A percentile compares a stretch with the other conserved stretches of the same genome.
phyloP scores from a whole-genome alignment of 2,797 vertebrate species.

The Anguilla megastoma region DNA sequence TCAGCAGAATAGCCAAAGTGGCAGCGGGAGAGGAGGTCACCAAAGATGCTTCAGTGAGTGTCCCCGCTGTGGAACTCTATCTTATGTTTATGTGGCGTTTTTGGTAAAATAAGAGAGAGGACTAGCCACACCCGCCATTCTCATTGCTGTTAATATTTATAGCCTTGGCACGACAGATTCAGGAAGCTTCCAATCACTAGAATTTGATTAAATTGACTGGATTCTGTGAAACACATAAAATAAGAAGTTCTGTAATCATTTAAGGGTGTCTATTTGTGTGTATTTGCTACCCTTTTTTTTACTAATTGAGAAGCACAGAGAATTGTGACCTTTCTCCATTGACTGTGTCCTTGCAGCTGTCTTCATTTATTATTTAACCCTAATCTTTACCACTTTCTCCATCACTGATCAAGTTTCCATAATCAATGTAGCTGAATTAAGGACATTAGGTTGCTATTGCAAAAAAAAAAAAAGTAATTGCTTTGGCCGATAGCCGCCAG shows the following conservation, averaged over 20 bases:
- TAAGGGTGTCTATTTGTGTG: neutral
- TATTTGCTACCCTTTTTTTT: neutral
- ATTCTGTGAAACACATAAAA: neutral
- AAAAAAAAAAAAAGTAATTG: slow-evolving; percentile 15
- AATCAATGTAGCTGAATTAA: slow-evolving; percentile 45
- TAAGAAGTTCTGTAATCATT: neutral
- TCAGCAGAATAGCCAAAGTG: slow-evolving; percentile 86
- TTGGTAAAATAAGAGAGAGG: neutral
- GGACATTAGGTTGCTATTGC: slow-evolving; percentile 33
- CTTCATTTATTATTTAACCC: slow-evolving; percentile 57
- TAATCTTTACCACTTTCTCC: slow-evolving; percentile 38
- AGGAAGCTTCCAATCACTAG: neutral
- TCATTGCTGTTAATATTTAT: neutral
- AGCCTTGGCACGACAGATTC: neutral
- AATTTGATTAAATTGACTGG: neutral
- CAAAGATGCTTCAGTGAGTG: slow-evolving; percentile 87
- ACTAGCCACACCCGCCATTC: neutral
- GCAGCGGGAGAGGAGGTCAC: slow-evolving; percentile 82
- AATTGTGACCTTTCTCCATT: slow-evolving; percentile 8
- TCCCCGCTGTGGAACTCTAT: neutral
- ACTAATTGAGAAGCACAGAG: neutral
- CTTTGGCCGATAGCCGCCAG: slow-evolving; percentile 26
- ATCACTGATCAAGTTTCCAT: slow-evolving; percentile 50
- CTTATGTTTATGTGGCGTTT: neutral
- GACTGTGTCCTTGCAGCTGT: slow-evolving; percentile 45